Conservation (phyloP, 2,888 invertebrate genomes). For the Leucozona laternaria region DNA sequence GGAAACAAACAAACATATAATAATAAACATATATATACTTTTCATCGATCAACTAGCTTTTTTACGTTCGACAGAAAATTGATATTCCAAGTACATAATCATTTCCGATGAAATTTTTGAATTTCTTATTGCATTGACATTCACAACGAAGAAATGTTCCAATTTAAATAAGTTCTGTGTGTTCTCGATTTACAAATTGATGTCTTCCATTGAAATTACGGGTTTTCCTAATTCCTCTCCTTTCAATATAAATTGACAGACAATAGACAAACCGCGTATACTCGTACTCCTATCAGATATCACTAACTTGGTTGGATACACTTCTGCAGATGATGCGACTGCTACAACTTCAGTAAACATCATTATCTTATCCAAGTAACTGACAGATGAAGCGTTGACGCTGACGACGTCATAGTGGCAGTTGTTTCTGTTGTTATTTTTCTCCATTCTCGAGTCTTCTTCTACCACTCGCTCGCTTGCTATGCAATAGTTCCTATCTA, state of each 20-base stretch:
- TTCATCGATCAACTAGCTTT: conserved; percentile 4
- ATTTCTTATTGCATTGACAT: conserved; percentile 24
- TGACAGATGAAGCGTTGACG: neutral
- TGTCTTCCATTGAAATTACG: conserved; percentile 1
- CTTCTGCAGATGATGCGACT: neutral
- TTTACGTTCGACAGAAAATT: conserved; percentile 16
- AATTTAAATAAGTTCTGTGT: conserved; percentile 46
- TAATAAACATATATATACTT: too few relatives aligned
- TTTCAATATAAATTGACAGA: neutral
- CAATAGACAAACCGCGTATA: neutral
- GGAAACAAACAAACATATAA: neutral
- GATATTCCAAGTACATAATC: conserved; percentile 53
- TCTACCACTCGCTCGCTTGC: neutral
- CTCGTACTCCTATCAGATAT: too few relatives aligned
- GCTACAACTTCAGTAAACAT: conserved; percentile 3
- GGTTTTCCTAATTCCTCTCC: neutral
- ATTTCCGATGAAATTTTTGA: conserved; percentile 37
- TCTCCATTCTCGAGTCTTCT: neutral
- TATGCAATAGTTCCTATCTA: neutral
- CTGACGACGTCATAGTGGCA: conserved; percentile 5
- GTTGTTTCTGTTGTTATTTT: neutral
- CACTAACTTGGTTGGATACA: neutral
- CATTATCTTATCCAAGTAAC: conserved; percentile 23
- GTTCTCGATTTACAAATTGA: conserved; percentile 24
- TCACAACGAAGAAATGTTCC: conserved; percentile 34